Base-by-base conservation (phyloP, 2,888 invertebrate species). In the Pammene fasciana region DNA sequence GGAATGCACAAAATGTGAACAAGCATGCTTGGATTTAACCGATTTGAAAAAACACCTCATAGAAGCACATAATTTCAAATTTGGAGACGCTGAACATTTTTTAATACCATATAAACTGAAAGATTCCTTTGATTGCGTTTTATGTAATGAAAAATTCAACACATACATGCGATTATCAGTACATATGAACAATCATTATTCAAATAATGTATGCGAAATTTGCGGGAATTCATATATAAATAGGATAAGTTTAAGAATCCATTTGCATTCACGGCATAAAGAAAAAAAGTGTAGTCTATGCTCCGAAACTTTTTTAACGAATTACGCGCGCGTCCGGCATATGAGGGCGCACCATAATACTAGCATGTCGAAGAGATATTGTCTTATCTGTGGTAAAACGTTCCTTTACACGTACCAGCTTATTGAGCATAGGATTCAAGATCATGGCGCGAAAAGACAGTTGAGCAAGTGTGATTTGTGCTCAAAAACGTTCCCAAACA, bases 1-100 rank as follows among this genome's bases (percentile, higher is more conserved):
- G 10, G 50, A 62, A 64, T 72, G 72, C 52, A 46, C 13, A 3
- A 13, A 54, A 45, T 72, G 72, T 46, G 16, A 34, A 34, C 48
- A 67, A 60, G 36, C 41, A 5, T 71, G 67, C 13, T 48, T 26
- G 5, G 59, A 71, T 61, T 66, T 73, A 48, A 54, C 18, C 0
- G 70, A 62, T 11, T 45, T 73, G 67, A 73, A 65, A 67, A 67
- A 70, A 65, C 73, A 73, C 57, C 68, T 73, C 9, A 62, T n/a
- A 11, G 45, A 57, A 10, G 7, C 26, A 34, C 73, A 73, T 56
- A 60, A 18, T 16, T 10, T 65, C 10, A 9, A 26, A 14, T 70
- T 71, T 13, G 56, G 57, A 10, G 36, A 54, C 6, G 61, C 56
- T 1, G 67, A 54, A 41, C 67, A 72, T 54, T 65, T 71, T 45